Evolutionary conservation across 64 coral and sea anemone species (phyloP), one percentile per base, ranked within the genome.

Genomic region (Exaiptasia diaphana): DNA sequence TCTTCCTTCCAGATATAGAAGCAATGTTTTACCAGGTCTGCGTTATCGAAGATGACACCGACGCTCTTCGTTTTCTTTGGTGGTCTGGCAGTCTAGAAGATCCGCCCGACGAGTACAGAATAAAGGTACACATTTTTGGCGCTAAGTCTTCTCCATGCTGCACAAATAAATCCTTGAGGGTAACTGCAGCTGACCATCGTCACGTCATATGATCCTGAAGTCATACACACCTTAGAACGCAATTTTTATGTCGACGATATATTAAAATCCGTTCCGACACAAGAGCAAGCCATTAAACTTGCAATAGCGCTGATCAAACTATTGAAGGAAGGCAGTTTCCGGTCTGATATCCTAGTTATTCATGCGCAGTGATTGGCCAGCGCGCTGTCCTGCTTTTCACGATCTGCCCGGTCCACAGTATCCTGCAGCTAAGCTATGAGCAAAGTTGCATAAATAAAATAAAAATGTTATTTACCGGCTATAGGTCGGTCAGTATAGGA

Each of bases 121-220:
- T 83, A 65, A 28, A 36, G 10, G 80, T 83, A 23, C 49, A 83
- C 45, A 83, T 83, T 37, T 83, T 83, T 39, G 80, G 80, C 26
- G 64, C 80, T 4, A 71, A 41, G 1, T 83, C 80, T 31, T 83
- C 80, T 1, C 62, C 80, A 20, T 83, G 65, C 45, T 83, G 80
- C 45, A 32, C 65, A 15, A 83, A 72, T 15, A 83, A 83, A 26
- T 63, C 65, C 7, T 11, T 83, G 63, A 25, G 35, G 24, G 41
- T 35, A 69, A 83, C 80, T 4, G 65, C 80, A 17, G 33, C 53
- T 13, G 80, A 83, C 30, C 52, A 83, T 54, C 26, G 65, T 30
- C 42, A 34, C 22, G 38, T 39, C 6, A 3, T 83, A 83, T 28
- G 63, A 50, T 32, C 40, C 1, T 12, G 68, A 85, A 20, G 71